phyloP scores from a whole-genome alignment of 1,140 invertebrate species.

The Conopomorpha cramerella region DNA sequence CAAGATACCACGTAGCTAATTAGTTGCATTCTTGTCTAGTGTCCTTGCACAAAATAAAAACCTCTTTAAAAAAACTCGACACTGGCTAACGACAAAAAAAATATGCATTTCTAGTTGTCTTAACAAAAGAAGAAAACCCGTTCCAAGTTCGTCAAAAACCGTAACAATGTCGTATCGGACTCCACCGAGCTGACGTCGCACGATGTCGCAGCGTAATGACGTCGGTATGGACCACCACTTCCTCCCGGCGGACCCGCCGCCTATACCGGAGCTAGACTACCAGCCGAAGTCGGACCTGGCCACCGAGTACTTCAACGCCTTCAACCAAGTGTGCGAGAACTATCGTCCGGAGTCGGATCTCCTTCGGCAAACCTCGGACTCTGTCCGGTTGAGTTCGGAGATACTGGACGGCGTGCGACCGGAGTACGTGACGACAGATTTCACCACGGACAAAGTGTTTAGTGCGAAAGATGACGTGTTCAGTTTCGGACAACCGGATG shows the following conservation, averaged over 20 bases:
- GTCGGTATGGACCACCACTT: slow-evolving; percentile 37
- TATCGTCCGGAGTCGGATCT: slow-evolving; percentile 31
- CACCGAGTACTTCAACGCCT: slow-evolving; percentile 46
- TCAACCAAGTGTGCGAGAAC: slow-evolving; percentile 47
- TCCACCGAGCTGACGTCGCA: too few species aligned
- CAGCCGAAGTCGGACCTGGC: slow-evolving; percentile 34
- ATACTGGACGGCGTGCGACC: slow-evolving; percentile 33
- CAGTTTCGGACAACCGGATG: slow-evolving; percentile 45
- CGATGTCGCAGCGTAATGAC: too few species aligned
- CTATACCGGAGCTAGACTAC: slow-evolving; percentile 19
- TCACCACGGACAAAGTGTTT: slow-evolving; percentile 26
- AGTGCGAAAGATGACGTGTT: slow-evolving; percentile 34
- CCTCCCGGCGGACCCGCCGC: slow-evolving; percentile 38
- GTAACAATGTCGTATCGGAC: too few species aligned
- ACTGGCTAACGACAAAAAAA: too few species aligned
- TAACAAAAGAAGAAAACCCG: too few species aligned
- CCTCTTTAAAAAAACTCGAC: too few species aligned
- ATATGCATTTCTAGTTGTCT: too few species aligned
- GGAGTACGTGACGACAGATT: slow-evolving; percentile 40
- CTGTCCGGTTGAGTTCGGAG: slow-evolving; percentile 30
- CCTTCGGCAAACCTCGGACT: slow-evolving; percentile 32
- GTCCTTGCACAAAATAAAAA: too few species aligned
- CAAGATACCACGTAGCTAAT: too few species aligned
- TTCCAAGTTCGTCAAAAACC: too few species aligned
- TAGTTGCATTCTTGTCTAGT: too few species aligned